Conservation (phyloP, 2,797 vertebrate species). For the Ispidina lecontei region DNA sequence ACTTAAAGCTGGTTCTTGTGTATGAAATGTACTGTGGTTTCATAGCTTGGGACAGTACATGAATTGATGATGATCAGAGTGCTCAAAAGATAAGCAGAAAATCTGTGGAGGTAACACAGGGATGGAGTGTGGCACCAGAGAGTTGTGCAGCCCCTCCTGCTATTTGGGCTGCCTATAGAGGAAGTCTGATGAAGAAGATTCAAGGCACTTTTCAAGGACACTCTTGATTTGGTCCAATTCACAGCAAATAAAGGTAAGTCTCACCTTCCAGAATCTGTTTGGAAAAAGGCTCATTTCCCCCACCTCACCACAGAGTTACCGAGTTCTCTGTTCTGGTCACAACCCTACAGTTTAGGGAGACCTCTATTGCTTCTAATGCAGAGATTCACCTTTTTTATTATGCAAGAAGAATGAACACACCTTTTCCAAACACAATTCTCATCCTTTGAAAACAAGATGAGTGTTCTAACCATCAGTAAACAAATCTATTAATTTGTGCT, state of each 20-base stretch:
- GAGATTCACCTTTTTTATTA: not conserved
- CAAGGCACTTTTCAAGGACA: not conserved
- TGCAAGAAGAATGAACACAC: not conserved
- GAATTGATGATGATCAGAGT: not conserved
- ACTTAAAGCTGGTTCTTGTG: not conserved
- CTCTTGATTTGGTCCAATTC: not conserved
- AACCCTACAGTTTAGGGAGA: not conserved
- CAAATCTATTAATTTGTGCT: constrained; percentile 26
- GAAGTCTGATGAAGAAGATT: not conserved
- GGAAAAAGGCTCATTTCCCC: not conserved
- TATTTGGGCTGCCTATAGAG: not conserved
- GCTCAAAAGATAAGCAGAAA: not conserved
- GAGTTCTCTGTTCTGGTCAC: not conserved
- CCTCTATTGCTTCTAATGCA: not conserved
- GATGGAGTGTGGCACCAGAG: not conserved
- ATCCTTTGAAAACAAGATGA: not conserved
- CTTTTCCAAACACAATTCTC: not conserved
- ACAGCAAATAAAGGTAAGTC: not conserved
- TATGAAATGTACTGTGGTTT: not conserved
- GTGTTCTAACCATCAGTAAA: not conserved
- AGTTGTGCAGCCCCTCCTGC: not conserved
- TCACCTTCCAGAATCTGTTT: not conserved
- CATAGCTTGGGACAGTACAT: not conserved
- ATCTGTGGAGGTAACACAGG: not conserved
- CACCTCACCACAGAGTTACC: not conserved